Conservation (phyloP, 2,113 vertebrate genomes). For the Scolopax mira region DNA sequence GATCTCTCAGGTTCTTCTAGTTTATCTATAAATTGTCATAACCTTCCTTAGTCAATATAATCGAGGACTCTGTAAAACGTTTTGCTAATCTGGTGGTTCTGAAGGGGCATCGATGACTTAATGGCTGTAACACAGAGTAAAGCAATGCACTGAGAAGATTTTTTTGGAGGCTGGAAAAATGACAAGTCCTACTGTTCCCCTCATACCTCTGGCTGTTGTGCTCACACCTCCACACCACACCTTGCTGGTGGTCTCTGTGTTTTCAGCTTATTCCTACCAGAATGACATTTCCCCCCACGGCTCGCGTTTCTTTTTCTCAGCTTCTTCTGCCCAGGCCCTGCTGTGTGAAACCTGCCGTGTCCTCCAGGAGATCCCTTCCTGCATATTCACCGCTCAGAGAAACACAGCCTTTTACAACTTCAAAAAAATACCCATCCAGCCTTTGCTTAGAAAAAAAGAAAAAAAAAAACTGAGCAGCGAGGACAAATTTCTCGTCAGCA, state of each 20-base stretch:
- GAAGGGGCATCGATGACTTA: background rate
- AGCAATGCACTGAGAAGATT: background rate
- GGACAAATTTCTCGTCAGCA: slow-evolving; percentile 54
- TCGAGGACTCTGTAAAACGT: background rate
- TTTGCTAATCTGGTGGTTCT: background rate
- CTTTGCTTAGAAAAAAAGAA: slow-evolving; percentile 19
- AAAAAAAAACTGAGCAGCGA: background rate
- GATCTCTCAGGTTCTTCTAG: background rate
- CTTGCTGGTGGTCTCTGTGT: background rate
- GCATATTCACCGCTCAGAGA: background rate
- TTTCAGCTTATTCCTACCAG: background rate
- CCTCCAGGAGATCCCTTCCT: background rate
- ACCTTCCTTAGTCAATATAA: background rate
- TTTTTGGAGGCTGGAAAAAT: background rate
- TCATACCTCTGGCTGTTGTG: background rate
- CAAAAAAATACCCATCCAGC: background rate
- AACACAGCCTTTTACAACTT: background rate
- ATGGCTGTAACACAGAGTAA: background rate
- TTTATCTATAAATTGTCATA: background rate
- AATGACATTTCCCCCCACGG: background rate
- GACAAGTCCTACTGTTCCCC: background rate
- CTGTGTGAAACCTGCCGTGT: background rate
- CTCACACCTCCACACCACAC: background rate
- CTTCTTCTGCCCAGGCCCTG: background rate
- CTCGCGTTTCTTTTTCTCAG: background rate